Evolutionary conservation across 2,797 vertebrate genomes (phyloP).

Genomic region (Anabacerthia variegaticeps): DNA sequence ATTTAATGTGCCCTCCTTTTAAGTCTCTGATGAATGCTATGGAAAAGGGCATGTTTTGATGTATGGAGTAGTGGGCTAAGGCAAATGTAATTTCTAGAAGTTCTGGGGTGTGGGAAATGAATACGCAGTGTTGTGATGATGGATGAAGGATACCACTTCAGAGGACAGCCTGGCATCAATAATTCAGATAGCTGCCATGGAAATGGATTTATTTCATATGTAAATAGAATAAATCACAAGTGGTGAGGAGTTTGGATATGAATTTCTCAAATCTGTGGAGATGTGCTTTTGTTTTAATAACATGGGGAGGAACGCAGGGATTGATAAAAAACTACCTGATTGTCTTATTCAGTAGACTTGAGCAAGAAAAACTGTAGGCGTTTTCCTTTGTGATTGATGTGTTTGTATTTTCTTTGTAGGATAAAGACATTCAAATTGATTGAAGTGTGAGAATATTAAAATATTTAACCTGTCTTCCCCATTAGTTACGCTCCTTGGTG

Average conservation of each 20-base stretch:
- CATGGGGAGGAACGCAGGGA: fast-evolving
- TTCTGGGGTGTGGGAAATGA: not conserved
- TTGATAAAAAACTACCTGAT: not conserved
- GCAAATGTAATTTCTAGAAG: not conserved
- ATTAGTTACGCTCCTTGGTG: conserved; percentile 88
- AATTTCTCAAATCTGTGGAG: not conserved
- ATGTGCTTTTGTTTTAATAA: not conserved
- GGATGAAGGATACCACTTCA: not conserved
- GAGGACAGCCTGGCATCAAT: not conserved
- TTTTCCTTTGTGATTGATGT: not conserved
- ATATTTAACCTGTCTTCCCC: not conserved
- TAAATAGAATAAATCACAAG: not conserved
- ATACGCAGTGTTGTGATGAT: not conserved
- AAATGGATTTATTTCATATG: not conserved
- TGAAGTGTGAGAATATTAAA: not conserved
- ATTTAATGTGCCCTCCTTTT: not conserved
- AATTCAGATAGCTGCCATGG: not conserved
- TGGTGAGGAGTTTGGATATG: not conserved
- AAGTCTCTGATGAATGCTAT: not conserved
- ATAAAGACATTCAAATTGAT: not conserved
- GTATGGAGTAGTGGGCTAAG: not conserved
- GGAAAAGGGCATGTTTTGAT: not conserved
- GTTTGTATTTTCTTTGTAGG: not conserved
- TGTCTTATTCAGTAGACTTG: not conserved
- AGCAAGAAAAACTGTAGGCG: not conserved